These are phyloP conservation scores for Capreolus pygargus DNA, from an alignment of 2,113 vertebrate genomes.

Conservation along the genomic window DNA sequence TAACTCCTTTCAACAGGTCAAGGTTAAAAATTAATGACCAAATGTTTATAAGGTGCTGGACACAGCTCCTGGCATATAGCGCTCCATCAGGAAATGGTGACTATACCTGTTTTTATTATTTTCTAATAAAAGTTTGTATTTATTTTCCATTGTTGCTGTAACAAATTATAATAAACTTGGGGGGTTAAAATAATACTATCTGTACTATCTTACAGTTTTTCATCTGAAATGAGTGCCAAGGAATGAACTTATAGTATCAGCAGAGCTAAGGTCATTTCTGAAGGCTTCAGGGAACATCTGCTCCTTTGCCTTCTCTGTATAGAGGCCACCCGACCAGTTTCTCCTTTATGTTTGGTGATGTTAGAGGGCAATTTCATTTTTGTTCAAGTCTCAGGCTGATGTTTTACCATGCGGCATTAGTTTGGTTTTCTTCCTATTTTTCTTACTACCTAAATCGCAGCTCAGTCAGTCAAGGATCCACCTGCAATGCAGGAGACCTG, in stretches of 20 bases:
- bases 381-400: background rate
- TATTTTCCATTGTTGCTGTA: background rate
- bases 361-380: background rate
- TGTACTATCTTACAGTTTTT: background rate
- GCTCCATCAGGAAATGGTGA: background rate
- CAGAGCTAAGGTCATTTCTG: background rate
- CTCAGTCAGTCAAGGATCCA: background rate
- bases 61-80: background rate
- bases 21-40: background rate
- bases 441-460: background rate
- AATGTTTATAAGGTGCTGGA: background rate
- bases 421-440: background rate
- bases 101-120: background rate
- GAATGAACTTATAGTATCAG: background rate
- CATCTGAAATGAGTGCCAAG: fast-evolving
- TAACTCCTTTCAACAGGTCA: background rate
- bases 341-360: background rate
- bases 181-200: background rate
- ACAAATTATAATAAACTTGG: background rate
- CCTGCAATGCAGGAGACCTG: background rate
- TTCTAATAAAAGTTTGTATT: background rate
- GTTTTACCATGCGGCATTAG: background rate
- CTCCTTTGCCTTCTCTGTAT: too few species aligned
- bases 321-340: background rate
- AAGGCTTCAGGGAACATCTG: too few species aligned